Percentiles rank a stretch among this genome's conserved stretches.
phyloP scores from a whole-genome alignment of 53 echinoderm and acorn worm species.

The Patiria pectinifera region DNA sequence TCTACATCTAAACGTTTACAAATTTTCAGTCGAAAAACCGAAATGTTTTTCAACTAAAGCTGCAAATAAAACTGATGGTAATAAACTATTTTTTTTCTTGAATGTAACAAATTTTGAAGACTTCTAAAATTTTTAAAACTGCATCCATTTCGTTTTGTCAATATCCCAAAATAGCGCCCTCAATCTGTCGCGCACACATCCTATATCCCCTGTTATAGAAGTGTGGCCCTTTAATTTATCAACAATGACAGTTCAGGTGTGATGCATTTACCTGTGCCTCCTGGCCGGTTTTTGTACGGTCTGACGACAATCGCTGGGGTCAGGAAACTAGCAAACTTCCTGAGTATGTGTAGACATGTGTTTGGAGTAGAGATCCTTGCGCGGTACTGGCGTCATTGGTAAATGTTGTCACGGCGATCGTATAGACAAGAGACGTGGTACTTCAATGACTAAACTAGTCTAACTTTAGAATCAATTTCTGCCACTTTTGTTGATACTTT shows the following conservation, averaged over 20 bases:
- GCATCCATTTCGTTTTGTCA: too few relatives aligned
- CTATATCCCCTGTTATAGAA: neutral
- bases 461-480: neutral
- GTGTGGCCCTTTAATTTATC: neutral
- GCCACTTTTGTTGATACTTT: neutral
- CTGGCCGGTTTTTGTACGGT: neutral
- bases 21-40: too few relatives aligned
- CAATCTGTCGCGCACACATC: neutral
- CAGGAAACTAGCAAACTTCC: slow-evolving; percentile 11
- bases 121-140: too few relatives aligned
- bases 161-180: neutral
- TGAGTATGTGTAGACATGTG: neutral
- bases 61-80: too few relatives aligned
- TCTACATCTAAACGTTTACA: too few relatives aligned
- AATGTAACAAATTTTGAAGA: too few relatives aligned
- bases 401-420: neutral
- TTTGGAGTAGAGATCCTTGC: neutral
- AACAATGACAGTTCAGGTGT: slow-evolving; percentile 5
- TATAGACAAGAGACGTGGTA: neutral
- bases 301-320: neutral
- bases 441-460: neutral
- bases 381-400: neutral
- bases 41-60: too few relatives aligned
- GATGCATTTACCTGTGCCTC: neutral
- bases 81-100: too few relatives aligned